Evolutionary conservation across 1,140 invertebrate genomes (phyloP), one percentile per base, ranked within the genome.

Genomic region (Philaenus spumarius): DNA sequence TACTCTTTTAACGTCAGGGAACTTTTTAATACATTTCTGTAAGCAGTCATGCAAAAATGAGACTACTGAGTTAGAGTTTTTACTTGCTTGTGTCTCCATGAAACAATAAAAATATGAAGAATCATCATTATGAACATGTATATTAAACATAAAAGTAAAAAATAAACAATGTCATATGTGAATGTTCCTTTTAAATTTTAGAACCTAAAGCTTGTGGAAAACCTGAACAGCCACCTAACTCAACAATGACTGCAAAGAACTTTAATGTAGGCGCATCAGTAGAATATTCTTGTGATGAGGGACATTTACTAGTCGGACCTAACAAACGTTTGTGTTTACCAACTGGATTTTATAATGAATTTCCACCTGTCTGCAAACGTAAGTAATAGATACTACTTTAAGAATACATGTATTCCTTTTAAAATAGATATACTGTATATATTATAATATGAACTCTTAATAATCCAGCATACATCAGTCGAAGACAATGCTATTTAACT

Each of bases 341-440:
- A 55, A 94, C 90, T 12, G 93, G 93, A 60, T 95, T 95, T 74
- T 95, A 94, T 70, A 91, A 91, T 64, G 92, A 95, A 72, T 94
- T 93, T 69, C 89, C 92, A 23, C 92, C 93, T 2, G 89, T 93
- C 34, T 96, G 93, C 72, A 92, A 91, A 83, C 84, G 92, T 95
- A 78, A 86, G 83, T 74, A 42, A 42, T 3, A 42, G 40, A 20
- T 20, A n/a, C 40, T 15, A 42, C 14, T 15, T 42, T 42, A 5
- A n/a, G n/a, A n/a, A n/a, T n/a, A n/a, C n/a, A n/a, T n/a, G n/a
- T n/a, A n/a, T n/a, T n/a, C n/a, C n/a, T n/a, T n/a, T n/a, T n/a
- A n/a, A n/a, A n/a, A n/a, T n/a, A n/a, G n/a, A n/a, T n/a, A n/a
- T n/a, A n/a, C n/a, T n/a, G 3, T 3, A 2, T 42, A 14, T 14